phyloP scores from a whole-genome alignment of 2,113 vertebrate species.

The Prietella phreatophila region DNA sequence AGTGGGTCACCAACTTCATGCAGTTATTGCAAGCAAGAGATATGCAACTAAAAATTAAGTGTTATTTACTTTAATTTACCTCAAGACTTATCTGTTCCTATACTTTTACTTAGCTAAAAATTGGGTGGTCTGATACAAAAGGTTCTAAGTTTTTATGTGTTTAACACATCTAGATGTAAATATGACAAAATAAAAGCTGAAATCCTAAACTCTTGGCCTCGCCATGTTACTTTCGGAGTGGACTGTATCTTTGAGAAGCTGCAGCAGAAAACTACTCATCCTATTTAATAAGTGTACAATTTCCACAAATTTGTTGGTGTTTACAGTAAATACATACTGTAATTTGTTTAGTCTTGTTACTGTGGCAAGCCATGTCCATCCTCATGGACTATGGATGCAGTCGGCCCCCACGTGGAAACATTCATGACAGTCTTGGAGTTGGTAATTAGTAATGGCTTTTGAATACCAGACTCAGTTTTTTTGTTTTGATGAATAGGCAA shows the following conservation, averaged over 20 bases:
- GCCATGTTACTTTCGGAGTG: too few species aligned
- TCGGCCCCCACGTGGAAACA: not conserved
- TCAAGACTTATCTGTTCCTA: too few species aligned
- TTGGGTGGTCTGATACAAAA: too few species aligned
- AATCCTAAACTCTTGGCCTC: too few species aligned
- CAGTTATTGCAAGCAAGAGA: too few species aligned
- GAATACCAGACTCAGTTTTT: not conserved
- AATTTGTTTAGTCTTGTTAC: constrained; percentile 21
- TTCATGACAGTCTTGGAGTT: not conserved
- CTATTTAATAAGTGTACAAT: not conserved
- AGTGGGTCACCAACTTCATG: too few species aligned
- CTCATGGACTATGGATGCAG: not conserved
- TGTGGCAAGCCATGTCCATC: not conserved
- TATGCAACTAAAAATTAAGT: too few species aligned
- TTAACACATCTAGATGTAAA: too few species aligned
- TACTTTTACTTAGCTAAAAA: too few species aligned
- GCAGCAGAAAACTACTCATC: constrained; percentile 22
- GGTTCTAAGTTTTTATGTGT: too few species aligned
- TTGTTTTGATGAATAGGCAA: not conserved
- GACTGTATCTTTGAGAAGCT: constrained; percentile 7
- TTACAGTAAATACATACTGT: constrained; percentile 27
- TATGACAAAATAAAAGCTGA: too few species aligned
- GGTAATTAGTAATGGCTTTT: not conserved
- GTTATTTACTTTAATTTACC: too few species aligned
- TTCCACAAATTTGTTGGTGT: not conserved